Evolutionary conservation across 2,113 vertebrate species (phyloP), one percentile per base, ranked within the genome.

Genomic region (Notothenia coriiceps): DNA sequence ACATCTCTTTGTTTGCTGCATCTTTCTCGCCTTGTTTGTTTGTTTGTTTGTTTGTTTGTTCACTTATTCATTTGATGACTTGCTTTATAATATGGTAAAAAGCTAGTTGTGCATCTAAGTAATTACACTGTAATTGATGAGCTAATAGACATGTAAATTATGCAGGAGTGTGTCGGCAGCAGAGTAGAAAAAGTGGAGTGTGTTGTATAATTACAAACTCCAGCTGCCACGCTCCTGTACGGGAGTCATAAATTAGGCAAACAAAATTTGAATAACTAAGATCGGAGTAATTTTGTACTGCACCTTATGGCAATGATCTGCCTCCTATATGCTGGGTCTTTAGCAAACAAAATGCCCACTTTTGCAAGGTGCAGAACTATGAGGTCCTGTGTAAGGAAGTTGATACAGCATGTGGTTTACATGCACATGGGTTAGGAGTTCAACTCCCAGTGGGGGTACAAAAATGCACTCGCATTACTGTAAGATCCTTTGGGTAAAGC

Each of bases 41-140:
- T 86, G 81, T 86, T 89, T 82, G 64, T 22, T 22, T 86, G 84
- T 89, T 90, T 86, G 81, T 86, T 89, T 82, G 64, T 54, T 86
- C 71, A 85, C 73, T 74, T 86, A 83, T 82, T 92, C 73, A 74
- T 89, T 83, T 81, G 83, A 88, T 76, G 67, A 84, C 82, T 88
- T 81, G 83, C 86, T 85, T 88, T 79, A 89, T 90, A 89, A 91
- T 89, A 89, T 79, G 66, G 67, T 86, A 86, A 90, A 89, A 93
- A 88, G 71, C 85, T 84, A 78, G 82, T 89, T 80, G 78, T 86
- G 84, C 87, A 74, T 85, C 76, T 73, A 83, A 82, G 87, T 91
- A 94, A 93, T 93, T 93, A 89, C 87, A 86, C 72, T 79, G 86
- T 92, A 92, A 93, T 90, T 94, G 89, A 93, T 94, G 89, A 92